Base-by-base conservation (phyloP, 2,888 invertebrate species). In the Euproctis similis region DNA sequence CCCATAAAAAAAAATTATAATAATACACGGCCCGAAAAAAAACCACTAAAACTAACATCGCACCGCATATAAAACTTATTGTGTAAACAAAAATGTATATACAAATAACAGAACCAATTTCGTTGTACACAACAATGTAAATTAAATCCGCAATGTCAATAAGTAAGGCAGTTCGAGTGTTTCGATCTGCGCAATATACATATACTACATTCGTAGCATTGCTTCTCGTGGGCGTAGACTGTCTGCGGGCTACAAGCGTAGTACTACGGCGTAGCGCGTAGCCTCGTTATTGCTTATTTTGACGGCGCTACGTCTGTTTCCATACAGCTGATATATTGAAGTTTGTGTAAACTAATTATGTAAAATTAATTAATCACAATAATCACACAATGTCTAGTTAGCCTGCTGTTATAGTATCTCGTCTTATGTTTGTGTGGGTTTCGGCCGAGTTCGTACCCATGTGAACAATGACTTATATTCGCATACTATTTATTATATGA, bases 151-250 rank as follows among this genome's bases (percentile, higher is more conserved):
- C 8, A 13, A 36, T 22, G 22, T 33, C 24, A 34, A 34, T 34
- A 47, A 30, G 20, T 36, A 33, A 27, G 12, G 36, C 31, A 30
- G 31, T 25, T 22, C 20, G 17, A 27, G 26, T 24, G 21, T 34
- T 18, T 20, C 12, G 23, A 23, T 12, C 12, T 4, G 12, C 12
- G 13, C 24, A 36, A 36, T 29, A 32, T 24, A 30, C 13, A 36
- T 29, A 32, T 24, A 30, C 13, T 24, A 13, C 23, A 16, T 39
- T 37, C 20, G 20, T 26, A 27, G 26, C 26, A 29, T 13, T 44
- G 54, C 60, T 60, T 58, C 53, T 67, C 63, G 67, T 65, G 62
- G 67, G 67, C 53, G 68, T 59, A 56, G 57, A 43, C 39, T 34
- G 42, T 32, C 49, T 52, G 59, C 51, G 53, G 31, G 34, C 41